phyloP scores from a whole-genome alignment of 2,113 vertebrate genomes.

The Chlorodrepanis virens region DNA sequence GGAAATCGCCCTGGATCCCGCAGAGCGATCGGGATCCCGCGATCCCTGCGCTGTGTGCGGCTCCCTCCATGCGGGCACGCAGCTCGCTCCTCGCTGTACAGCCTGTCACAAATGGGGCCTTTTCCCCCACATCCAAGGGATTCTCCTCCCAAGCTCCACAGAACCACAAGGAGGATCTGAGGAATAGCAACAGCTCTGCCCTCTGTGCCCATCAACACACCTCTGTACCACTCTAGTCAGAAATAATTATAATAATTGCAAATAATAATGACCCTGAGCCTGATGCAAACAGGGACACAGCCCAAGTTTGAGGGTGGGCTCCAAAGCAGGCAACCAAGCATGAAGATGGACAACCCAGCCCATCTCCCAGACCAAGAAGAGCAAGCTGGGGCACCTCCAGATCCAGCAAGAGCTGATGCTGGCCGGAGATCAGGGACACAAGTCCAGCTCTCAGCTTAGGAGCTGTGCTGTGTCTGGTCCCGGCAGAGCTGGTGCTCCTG shows the following conservation, averaged over 20 bases:
- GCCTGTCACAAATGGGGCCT: fast-evolving
- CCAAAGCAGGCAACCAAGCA: background rate
- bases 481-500: background rate
- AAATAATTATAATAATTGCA: background rate
- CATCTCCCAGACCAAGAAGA: fast-evolving
- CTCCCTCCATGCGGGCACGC: background rate
- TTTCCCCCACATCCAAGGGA: background rate
- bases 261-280: background rate
- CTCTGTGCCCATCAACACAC: background rate
- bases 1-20: fast-evolving
- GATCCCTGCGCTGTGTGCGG: fast-evolving
- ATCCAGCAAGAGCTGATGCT: background rate
- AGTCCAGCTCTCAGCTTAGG: background rate
- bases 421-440: background rate
- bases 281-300: background rate
- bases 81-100: fast-evolving
- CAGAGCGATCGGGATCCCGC: fast-evolving
- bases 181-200: background rate
- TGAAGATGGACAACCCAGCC: fast-evolving
- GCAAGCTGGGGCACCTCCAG: background rate
- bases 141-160: background rate
- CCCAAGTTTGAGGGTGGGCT: background rate
- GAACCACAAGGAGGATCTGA: background rate
- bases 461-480: background rate
- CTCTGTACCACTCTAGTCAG: background rate